Evolutionary conservation across 2,797 vertebrate genomes (phyloP), one percentile per base, ranked within the genome.

Genomic region (Pantherophis vulpinus): DNA sequence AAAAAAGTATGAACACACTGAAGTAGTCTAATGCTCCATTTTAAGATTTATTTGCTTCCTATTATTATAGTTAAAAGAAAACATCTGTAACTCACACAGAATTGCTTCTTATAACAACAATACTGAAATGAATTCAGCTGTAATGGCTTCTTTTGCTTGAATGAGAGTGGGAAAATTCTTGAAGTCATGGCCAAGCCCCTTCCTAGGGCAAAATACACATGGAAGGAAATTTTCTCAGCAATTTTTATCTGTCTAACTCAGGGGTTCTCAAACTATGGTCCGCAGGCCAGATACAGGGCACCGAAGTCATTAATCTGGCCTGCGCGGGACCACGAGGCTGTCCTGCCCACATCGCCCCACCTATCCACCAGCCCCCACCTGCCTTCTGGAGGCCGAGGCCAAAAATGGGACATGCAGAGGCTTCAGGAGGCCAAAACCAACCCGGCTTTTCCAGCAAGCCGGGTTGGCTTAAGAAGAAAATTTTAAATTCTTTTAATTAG

Each of bases 1-100:
- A 63, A 29, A 70, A 63, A 92, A 94, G 89, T 91, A 93, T 89
- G 42, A 86, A 16, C 56, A 42, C 54, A 32, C n/a, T 61, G 47
- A 90, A 87, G 66, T 83, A 14, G 55, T 86, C 16, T 61, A 61
- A 61, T 47, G 10, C 12, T 54, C 20, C 37, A 51, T 51, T 91
- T 86, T 86, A 86, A 60, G 13, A 86, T 27, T 18, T 74, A 59
- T 51, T 42, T 91, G 8, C 47, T 87, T 37, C 13, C 55, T 58
- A 32, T 37, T 42, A 42, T 91, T 4, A 16, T 29, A 47, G 18
- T 25, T 11, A 54, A 51, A 47, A 58, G 14, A 12, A 79, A 51
- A 61, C 42, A 51, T 12, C 42, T 13, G 18, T 42, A 23, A 25
- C 42, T 55, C 74, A 79, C 29, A n/a, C 4, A 32, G 3, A 59